Evolutionary conservation across 2,797 vertebrate species (phyloP).

Genomic region (Muscicapa comitata): DNA sequence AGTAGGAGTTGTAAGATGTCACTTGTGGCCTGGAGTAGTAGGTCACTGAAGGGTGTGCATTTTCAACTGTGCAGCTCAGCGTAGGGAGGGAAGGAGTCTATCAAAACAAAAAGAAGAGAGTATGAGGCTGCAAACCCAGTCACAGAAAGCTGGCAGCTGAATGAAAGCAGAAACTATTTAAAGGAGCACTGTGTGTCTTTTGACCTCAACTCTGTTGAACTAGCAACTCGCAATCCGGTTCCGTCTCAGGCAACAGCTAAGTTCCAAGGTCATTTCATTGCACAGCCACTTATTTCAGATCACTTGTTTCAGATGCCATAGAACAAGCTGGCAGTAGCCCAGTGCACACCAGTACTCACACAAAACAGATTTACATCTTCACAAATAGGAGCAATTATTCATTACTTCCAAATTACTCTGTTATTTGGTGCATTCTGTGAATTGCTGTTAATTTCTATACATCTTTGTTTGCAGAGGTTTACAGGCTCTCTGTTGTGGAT

Average conservation of each 20-base stretch:
- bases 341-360: not conserved
- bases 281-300: not conserved
- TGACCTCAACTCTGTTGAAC: not conserved
- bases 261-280: not conserved
- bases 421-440: not conserved
- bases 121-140: not conserved
- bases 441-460: not conserved
- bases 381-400: not conserved
- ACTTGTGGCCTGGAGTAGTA: slow-evolving; percentile 81
- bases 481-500: not conserved
- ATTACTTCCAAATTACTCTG: not conserved
- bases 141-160: not conserved
- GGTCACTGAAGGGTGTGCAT: slow-evolving; percentile 78
- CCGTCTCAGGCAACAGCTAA: not conserved
- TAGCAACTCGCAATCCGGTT: not conserved
- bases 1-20: slow-evolving; percentile 84
- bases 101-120: slow-evolving; percentile 8
- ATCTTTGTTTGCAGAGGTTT: not conserved
- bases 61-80: slow-evolving; percentile 88
- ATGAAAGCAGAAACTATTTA: not conserved
- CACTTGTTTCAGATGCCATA: not conserved
- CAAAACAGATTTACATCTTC: not conserved
- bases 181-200: not conserved
- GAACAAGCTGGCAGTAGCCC: not conserved
- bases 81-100: slow-evolving; percentile 86